Evolutionary conservation across 2,888 invertebrate species (phyloP), one percentile per base, ranked within the genome.

Genomic region (Drosophila trichaetosa): DNA sequence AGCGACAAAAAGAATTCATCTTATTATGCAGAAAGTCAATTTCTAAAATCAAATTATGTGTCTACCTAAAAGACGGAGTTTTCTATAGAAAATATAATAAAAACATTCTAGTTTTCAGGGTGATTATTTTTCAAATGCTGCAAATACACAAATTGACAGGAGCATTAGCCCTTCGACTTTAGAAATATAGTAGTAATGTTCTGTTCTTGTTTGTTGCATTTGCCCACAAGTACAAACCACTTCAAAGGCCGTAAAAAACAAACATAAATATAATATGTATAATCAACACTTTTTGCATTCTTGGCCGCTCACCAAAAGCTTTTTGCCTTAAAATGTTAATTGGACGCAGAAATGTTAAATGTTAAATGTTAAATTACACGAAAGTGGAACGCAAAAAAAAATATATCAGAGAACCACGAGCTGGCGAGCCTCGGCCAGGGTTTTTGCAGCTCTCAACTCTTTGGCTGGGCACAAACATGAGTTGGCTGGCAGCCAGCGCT

Each of bases 321-420:
- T 78, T 73, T 76, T 73, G 62, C 79, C 81, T 81, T 74, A 76
- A 83, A 82, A 81, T 78, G 78, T 84, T 84, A 85, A 84, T 85
- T 85, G 85, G 83, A 85, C 69, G 75, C 73, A 80, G 73, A 80
- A 85, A 83, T 84, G 82, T 81, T 81, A 79, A 46, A 46, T 24
- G 46, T 4, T 46, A 16, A 46, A 46, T 46, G 46, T 24, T 46
- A 79, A 84, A 83, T 77, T 79, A 77, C 69, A 79, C 70, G 68
- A 82, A 69, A 74, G 59, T 61, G 48, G 38, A 42, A 64, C 7
- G 40, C n/a, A 31, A 59, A 63, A 73, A 58, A 52, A 59, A 68
- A 79, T 52, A 79, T 52, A 66, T 67, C 56, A 48, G 60, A 61
- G 56, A 48, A 61, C 46, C 49, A 64, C 52, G 53, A 33, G 11